A percentile compares a stretch with the other conserved stretches of the same genome.
Evolutionary conservation across 2,113 vertebrate genomes (phyloP).

Genomic region (Semicossyphus pulcher): DNA sequence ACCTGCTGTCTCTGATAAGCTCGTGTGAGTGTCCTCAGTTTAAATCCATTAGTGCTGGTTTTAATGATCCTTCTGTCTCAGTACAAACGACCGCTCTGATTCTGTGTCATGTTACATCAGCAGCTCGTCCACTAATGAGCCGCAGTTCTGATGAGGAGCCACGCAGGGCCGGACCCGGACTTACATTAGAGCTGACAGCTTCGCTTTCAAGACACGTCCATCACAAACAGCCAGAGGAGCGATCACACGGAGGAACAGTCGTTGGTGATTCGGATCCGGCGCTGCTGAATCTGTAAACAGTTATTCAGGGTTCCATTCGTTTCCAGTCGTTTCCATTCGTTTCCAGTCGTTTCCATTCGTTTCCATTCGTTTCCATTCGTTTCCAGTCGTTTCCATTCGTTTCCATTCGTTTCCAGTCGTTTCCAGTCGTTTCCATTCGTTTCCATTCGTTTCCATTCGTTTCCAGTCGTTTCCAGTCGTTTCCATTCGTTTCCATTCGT

Average conservation of each 20-base stretch:
- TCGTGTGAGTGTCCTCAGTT: not conserved
- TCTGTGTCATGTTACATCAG: not conserved
- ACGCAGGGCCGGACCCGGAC: not conserved
- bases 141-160: not conserved
- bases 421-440: no score
- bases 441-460: no score
- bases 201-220: not conserved
- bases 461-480: no score
- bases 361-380: no score
- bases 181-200: constrained; percentile 11
- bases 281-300: not conserved
- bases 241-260: no score
- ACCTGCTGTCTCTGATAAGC: not conserved
- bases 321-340: no score
- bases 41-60: not conserved
- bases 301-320: no score
- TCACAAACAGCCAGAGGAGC: not conserved
- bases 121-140: constrained; percentile 25
- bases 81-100: constrained; percentile 20
- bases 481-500: no score
- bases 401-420: no score
- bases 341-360: no score
- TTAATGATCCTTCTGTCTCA: constrained; percentile 14
- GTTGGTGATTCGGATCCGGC: not conserved
- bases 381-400: no score